phyloP scores from a whole-genome alignment of 2,113 vertebrate species.

The Sylvilagus bachmani region DNA sequence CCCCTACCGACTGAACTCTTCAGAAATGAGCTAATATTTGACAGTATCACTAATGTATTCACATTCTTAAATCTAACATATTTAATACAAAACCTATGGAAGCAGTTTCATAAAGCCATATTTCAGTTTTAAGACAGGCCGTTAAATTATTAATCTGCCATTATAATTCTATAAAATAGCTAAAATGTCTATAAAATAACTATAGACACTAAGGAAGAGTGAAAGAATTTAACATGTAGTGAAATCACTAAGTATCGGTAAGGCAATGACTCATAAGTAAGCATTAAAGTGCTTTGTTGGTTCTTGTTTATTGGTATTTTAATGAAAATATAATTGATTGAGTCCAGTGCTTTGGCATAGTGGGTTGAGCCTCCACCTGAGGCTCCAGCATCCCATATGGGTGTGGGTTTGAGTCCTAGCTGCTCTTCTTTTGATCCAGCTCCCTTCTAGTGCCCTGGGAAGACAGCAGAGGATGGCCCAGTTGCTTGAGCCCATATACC shows the following conservation, averaged over 20 bases:
- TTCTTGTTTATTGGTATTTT: constrained; percentile 42
- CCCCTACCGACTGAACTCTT: constrained; percentile 17
- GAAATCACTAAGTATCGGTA: constrained; percentile 46
- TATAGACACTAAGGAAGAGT: constrained; percentile 44
- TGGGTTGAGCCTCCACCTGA: no score
- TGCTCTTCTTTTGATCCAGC: no score
- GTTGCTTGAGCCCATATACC: no score
- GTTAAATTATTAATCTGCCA: constrained; percentile 61
- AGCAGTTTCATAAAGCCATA: constrained; percentile 61
- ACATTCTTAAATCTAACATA: constrained; percentile 65
- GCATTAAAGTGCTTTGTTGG: constrained; percentile 18
- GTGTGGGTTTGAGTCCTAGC: no score
- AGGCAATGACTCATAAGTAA: constrained; percentile 42
- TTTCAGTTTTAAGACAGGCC: constrained; percentile 46
- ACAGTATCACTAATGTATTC: constrained; percentile 46
- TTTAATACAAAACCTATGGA: constrained; percentile 57
- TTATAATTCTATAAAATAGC: constrained; percentile 19
- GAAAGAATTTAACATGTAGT: constrained; percentile 25
- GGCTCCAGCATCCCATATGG: no score
- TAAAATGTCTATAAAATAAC: constrained; percentile 46
- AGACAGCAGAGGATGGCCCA: no score
- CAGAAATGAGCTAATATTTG: constrained; percentile 49
- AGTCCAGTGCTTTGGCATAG: no score
- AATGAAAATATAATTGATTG: constrained; percentile 15
- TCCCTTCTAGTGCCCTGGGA: no score